Evolutionary conservation across 2,888 invertebrate species (phyloP), one percentile per base, ranked within the genome.

Genomic region (Drosophila hamatofila): DNA sequence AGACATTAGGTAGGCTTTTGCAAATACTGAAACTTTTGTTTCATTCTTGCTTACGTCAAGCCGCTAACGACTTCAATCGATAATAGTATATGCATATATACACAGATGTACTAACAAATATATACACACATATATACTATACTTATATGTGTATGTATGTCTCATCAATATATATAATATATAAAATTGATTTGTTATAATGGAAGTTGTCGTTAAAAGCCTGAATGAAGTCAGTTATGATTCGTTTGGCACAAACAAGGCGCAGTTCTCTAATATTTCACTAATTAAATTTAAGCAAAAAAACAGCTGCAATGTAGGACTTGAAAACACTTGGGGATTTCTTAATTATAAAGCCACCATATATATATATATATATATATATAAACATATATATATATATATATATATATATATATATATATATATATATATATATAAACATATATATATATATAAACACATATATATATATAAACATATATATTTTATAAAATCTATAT

Each of bases 61-160:
- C 37, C 27, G 35, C 52, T 23, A 51, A 56, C 55, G 46, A 67
- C 63, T 78, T 46, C 41, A 52, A 71, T 74, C 61, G 42, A 74
- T 73, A 68, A 27, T 39, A 27, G 16, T 7, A 21, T 35, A 52
- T 23, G 35, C 23, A 48, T 25, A 64, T 27, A 48, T 37, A 27
- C 37, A 46, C 52, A 60, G 39, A 60, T 41, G 41, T 39, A 25
- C 37, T 1, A 37, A n/a, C 23, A 33, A 4, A 27, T 18, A 21
- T 30, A 16, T 30, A 52, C 23, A 21, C 4, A 14, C 16, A 46
- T 6, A 21, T 14, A 33, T 21, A 14, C 3, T 14, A 46, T n/a
- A 37, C 14, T 27, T 30, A 21, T 11, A 18, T 16, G 11, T 27
- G n/a, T 39, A 27, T 27, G 4, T 14, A 35, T 35, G 2, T 30